A percentile compares a stretch with the other conserved stretches of the same genome.
These are phyloP conservation scores for Ptilonorhynchus violaceus DNA, from an alignment of 2,113 vertebrate genomes.

Conservation along the genomic window DNA sequence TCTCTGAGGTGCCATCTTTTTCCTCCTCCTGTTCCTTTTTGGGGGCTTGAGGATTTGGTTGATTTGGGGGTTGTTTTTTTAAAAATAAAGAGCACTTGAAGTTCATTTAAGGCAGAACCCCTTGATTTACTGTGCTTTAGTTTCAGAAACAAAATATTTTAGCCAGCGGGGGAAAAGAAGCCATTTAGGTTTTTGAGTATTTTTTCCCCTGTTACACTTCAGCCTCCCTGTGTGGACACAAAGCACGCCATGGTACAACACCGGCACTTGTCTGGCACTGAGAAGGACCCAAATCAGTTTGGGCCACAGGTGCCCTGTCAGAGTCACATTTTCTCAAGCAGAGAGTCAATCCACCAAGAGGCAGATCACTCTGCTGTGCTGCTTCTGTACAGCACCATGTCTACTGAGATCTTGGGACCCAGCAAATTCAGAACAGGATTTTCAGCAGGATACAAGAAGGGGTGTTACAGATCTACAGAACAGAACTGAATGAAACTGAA, in stretches of 20 bases:
- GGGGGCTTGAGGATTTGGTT: conserved; percentile 23
- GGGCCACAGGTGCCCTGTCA: background rate
- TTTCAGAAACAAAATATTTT: conserved; percentile 17
- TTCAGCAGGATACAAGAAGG: background rate
- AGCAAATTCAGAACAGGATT: background rate
- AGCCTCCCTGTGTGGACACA: background rate
- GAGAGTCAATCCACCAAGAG: background rate
- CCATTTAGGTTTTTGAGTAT: background rate
- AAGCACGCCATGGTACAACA: background rate
- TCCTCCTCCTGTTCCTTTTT: conserved; percentile 29
- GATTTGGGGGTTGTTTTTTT: background rate
- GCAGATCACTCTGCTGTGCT: background rate
- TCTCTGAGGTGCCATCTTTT: conserved; percentile 25
- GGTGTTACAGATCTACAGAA: background rate
- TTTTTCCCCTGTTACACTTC: background rate
- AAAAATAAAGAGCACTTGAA: background rate
- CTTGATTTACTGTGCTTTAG: conserved; percentile 46
- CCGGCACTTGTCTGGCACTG: background rate
- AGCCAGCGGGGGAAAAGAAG: background rate
- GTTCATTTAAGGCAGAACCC: conserved; percentile 20
- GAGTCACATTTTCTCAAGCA: background rate
- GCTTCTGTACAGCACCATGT: background rate
- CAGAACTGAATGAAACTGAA: background rate
- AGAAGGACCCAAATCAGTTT: background rate
- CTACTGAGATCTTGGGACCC: background rate